Evolutionary conservation across 1,140 invertebrate genomes (phyloP).

Genomic region (Neelides sp.): DNA sequence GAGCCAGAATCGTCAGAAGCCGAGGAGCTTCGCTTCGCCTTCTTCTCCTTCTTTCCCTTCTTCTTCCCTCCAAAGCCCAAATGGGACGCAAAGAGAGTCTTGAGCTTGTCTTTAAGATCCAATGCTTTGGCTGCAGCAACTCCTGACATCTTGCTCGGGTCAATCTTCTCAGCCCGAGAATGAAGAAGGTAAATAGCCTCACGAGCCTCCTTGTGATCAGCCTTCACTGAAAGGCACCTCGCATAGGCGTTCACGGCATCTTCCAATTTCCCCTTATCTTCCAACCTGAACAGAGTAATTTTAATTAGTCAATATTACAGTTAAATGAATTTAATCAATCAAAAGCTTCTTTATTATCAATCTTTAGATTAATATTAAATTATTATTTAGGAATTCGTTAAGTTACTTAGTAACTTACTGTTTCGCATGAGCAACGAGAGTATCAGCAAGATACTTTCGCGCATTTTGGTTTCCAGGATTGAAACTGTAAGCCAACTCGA

Average conservation of each 20-base stretch:
- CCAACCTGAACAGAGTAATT: constrained; percentile 22
- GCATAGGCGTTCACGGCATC: constrained; percentile 71
- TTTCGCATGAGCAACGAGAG: constrained; percentile 67
- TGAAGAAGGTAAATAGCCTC: constrained; percentile 65
- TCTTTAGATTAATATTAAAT: constrained; percentile 3
- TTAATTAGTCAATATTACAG: background rate
- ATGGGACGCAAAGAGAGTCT: constrained; percentile 43
- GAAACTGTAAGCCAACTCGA: constrained; percentile 73
- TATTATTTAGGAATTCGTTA: background rate
- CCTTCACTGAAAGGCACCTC: constrained; percentile 62
- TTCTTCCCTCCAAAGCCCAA: constrained; percentile 41
- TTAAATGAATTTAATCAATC: constrained; percentile 10
- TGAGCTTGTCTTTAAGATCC: constrained; percentile 51
- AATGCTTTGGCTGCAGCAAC: constrained; percentile 41
- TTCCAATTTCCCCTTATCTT: constrained; percentile 27
- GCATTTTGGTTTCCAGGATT: constrained; percentile 87
- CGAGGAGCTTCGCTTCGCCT: constrained; percentile 28
- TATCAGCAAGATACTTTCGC: constrained; percentile 85
- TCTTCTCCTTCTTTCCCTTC: constrained; percentile 43
- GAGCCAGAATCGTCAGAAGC: constrained; percentile 18
- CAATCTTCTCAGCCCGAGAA: constrained; percentile 41
- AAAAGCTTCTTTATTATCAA: constrained; percentile 1
- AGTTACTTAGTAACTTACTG: constrained; percentile 38
- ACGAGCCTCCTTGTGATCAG: constrained; percentile 69
- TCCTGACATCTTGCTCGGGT: constrained; percentile 45